These are phyloP conservation scores for Allygus modestus DNA, from an alignment of 2,888 invertebrate species.

Conservation along the genomic window DNA sequence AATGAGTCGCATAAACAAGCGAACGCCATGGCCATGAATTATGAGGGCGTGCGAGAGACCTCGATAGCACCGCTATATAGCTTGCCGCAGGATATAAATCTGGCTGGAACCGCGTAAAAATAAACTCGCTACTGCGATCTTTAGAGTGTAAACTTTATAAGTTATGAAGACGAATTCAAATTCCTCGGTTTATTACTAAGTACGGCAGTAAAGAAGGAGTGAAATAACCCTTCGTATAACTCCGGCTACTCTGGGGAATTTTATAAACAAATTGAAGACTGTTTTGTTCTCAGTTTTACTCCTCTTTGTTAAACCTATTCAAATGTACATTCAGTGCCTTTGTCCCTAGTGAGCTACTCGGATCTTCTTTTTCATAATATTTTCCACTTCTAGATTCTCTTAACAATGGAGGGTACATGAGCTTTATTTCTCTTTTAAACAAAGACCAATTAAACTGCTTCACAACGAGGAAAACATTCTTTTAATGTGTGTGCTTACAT, in stretches of 20 bases:
- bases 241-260: conserved; percentile 5
- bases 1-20: conserved; percentile 21
- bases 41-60: not conserved
- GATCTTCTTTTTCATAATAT: conserved; percentile 26
- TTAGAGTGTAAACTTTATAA: conserved; percentile 14
- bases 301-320: conserved; percentile 31
- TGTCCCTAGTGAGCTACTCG: conserved; percentile 5
- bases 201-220: conserved; percentile 17
- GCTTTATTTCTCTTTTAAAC: not conserved
- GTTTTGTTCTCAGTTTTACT: conserved; percentile 32
- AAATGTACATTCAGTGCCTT: conserved; percentile 17
- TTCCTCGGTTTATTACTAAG: conserved; percentile 28
- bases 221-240: conserved; percentile 34
- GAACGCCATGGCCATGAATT: not conserved
- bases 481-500: no score
- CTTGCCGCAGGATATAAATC: conserved; percentile 7
- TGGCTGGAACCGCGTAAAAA: not conserved
- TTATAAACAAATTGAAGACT: conserved; percentile 23
- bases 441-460: not conserved
- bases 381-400: conserved; percentile 2
- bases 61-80: not conserved
- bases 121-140: not conserved
- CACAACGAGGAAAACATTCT: not conserved
- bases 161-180: conserved; percentile 16
- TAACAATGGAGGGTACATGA: not conserved